phyloP scores from a whole-genome alignment of 2,113 vertebrate species.

The Eurypyga helias region DNA sequence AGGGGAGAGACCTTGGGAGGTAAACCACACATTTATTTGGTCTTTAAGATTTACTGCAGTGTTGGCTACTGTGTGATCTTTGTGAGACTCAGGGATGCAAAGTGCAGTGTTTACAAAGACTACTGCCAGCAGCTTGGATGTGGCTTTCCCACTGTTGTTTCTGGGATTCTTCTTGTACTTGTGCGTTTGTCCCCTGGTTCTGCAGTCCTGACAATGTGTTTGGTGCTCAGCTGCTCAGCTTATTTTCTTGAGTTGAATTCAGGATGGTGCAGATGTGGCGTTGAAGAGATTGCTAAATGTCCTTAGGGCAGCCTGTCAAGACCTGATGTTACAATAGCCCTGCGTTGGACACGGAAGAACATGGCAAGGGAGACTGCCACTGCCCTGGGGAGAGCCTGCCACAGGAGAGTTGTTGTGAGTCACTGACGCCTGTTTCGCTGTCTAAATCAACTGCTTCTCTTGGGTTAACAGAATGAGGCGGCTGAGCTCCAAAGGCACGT shows the following conservation, averaged over 20 bases:
- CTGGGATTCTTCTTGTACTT: not conserved
- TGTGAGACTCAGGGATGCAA: slow-evolving; percentile 31
- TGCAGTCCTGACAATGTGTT: not conserved
- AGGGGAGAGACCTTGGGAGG: slow-evolving; percentile 11
- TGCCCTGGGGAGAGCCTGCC: not conserved
- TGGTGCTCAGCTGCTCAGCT: not conserved
- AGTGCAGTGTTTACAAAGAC: slow-evolving; percentile 22
- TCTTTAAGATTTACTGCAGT: slow-evolving; percentile 41
- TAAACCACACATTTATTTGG: slow-evolving; percentile 44
- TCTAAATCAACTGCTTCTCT: slow-evolving; percentile 29
- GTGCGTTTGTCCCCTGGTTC: not conserved
- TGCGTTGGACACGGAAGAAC: not conserved
- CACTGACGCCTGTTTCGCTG: not conserved
- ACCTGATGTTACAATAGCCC: not conserved
- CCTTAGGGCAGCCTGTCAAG: not conserved
- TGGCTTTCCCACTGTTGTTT: not conserved
- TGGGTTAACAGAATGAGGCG: not conserved
- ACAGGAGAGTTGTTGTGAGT: not conserved
- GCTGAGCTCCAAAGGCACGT: not conserved
- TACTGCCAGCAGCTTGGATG: not conserved
- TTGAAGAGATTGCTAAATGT: not conserved
- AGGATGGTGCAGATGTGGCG: not conserved
- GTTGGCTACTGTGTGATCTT: slow-evolving; percentile 34
- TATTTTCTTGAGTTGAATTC: not conserved
- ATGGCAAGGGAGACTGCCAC: not conserved